These are phyloP conservation scores for Chelonia mydas DNA, from an alignment of 2,797 vertebrate genomes.

Conservation along the genomic window DNA sequence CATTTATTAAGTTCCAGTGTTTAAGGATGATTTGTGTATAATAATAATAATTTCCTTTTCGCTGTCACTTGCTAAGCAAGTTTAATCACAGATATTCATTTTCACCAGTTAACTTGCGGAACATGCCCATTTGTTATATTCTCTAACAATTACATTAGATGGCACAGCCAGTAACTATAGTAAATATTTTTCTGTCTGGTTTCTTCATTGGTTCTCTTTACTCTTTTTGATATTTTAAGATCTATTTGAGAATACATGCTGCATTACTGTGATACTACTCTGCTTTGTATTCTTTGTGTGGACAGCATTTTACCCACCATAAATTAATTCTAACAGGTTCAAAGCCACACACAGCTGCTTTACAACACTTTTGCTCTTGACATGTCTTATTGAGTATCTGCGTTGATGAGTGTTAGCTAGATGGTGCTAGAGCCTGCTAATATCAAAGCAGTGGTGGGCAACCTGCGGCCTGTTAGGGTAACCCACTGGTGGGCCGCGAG, in stretches of 20 bases:
- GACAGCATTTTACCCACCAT: background rate
- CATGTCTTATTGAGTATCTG: background rate
- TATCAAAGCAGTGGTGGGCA: too few species aligned
- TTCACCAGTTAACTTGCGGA: slow-evolving; percentile 49
- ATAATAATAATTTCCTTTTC: slow-evolving; percentile 62
- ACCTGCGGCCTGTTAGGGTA: too few species aligned
- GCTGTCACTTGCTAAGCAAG: slow-evolving; percentile 43
- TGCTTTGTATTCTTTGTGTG: background rate
- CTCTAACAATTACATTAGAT: slow-evolving; percentile 51
- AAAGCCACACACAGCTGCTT: background rate
- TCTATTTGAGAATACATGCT: background rate
- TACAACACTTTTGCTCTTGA: background rate
- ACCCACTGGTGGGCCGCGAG: too few species aligned
- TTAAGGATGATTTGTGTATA: slow-evolving; percentile 60
- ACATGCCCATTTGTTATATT: background rate
- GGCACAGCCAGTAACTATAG: slow-evolving; percentile 48
- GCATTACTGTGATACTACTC: background rate
- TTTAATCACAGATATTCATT: slow-evolving; percentile 67
- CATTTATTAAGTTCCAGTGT: slow-evolving; percentile 59
- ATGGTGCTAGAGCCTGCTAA: background rate
- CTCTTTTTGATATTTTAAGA: background rate
- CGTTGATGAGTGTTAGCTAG: background rate
- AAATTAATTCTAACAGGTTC: accelerated
- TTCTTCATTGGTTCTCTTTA: slow-evolving; percentile 30
- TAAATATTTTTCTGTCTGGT: slow-evolving; percentile 37